Evolutionary conservation across 2,888 invertebrate species (phyloP).

Genomic region (Synanthedon tipuliformis): DNA sequence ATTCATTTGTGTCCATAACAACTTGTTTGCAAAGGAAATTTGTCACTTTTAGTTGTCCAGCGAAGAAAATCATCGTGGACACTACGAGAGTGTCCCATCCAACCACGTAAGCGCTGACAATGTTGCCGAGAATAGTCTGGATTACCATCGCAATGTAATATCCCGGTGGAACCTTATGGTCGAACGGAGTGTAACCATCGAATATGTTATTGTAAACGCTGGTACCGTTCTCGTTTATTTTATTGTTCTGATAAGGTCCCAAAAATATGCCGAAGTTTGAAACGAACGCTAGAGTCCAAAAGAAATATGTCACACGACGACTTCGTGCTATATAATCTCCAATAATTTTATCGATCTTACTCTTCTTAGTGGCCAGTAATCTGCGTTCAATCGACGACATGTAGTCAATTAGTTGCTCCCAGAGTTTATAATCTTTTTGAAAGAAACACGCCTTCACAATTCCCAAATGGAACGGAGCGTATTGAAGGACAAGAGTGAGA

Average conservation of each 20-base stretch:
- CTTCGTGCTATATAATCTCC: slow-evolving; percentile 24
- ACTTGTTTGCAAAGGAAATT: slow-evolving; percentile 21
- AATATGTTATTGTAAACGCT: slow-evolving; percentile 31
- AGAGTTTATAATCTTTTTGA: slow-evolving; percentile 25
- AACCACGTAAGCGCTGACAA: slow-evolving; percentile 33
- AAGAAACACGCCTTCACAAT: slow-evolving; percentile 34
- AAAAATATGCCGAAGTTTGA: slow-evolving; percentile 34
- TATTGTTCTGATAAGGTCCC: slow-evolving; percentile 37
- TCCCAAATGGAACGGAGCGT: slow-evolving; percentile 44
- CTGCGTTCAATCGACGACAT: slow-evolving; percentile 28
- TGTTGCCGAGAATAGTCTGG: slow-evolving; percentile 32
- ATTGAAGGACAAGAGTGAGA: slow-evolving; percentile 31
- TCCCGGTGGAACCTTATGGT: slow-evolving; percentile 27
- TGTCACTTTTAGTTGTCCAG: slow-evolving; percentile 38
- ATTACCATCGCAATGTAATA: slow-evolving; percentile 35
- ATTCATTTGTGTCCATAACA: slow-evolving; percentile 11
- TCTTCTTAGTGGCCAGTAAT: slow-evolving; percentile 19
- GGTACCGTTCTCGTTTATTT: slow-evolving; percentile 24
- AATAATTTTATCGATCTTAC: slow-evolving; percentile 16
- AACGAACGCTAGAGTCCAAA: slow-evolving; percentile 29
- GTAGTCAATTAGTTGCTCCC: slow-evolving; percentile 31
- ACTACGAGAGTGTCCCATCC: slow-evolving; percentile 41
- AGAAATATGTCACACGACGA: slow-evolving; percentile 35
- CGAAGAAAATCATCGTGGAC: slow-evolving; percentile 43
- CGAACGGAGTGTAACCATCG: slow-evolving; percentile 36